phyloP scores from a whole-genome alignment of 2,888 invertebrate genomes.

The Autographa pulchrina region DNA sequence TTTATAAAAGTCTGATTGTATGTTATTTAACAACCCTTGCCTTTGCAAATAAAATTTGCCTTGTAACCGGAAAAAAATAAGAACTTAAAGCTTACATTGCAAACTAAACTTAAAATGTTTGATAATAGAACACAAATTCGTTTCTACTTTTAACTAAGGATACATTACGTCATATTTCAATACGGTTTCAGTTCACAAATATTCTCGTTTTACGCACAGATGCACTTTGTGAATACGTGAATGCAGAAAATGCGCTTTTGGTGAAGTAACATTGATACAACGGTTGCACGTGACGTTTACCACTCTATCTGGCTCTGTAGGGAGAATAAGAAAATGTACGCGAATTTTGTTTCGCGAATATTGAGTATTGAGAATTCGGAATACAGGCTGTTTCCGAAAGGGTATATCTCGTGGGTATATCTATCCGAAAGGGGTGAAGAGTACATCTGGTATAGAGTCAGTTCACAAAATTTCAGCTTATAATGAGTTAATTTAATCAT shows the following conservation, averaged over 20 bases:
- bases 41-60: not conserved
- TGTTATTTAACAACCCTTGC: too few species aligned
- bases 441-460: too few species aligned
- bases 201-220: conserved; percentile 58
- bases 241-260: conserved; percentile 20
- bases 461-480: too few species aligned
- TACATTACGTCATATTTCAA: not conserved
- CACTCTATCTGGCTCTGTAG: conserved; percentile 19
- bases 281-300: conserved; percentile 41
- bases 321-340: conserved; percentile 22
- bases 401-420: too few species aligned
- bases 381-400: too few species aligned
- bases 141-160: not conserved
- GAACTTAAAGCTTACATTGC: too few species aligned
- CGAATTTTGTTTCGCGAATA: conserved; percentile 13
- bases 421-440: too few species aligned
- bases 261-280: conserved; percentile 14
- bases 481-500: too few species aligned
- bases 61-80: not conserved
- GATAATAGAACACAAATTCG: not conserved
- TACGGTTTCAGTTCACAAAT: not conserved
- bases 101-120: not conserved
- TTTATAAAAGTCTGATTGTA: too few species aligned
- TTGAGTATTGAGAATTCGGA: not conserved
- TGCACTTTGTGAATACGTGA: conserved; percentile 45